Evolutionary conservation across 2,888 invertebrate species (phyloP).

Genomic region (Tolmerus cingulatus): DNA sequence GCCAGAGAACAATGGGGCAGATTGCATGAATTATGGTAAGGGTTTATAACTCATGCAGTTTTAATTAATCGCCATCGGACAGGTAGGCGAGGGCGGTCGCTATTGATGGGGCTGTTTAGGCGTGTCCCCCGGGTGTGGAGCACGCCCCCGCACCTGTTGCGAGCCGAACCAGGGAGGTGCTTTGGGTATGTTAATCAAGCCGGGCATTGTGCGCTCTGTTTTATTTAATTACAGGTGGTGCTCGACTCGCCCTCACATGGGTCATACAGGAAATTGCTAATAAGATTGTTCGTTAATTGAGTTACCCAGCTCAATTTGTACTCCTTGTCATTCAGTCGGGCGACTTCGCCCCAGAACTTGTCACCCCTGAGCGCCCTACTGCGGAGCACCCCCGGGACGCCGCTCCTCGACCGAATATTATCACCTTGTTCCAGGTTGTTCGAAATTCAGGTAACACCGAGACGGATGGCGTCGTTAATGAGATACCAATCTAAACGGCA

Average conservation of each 20-base stretch:
- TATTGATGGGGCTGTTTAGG: not conserved
- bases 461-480: conserved; percentile 38
- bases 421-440: conserved; percentile 36
- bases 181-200: not conserved
- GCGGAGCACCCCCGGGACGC: not conserved
- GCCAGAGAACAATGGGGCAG: not conserved
- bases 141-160: not conserved
- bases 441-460: conserved; percentile 34
- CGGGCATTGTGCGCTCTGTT: not conserved
- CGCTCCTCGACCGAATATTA: conserved; percentile 1
- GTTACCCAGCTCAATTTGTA: conserved; percentile 20
- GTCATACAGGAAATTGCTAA: not conserved
- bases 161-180: not conserved
- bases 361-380: not conserved
- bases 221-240: conserved; percentile 2
- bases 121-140: not conserved
- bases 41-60: conserved; percentile 8
- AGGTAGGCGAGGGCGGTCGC: not conserved
- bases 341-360: not conserved
- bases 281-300: conserved; percentile 25
- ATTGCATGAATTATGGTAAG: conserved; percentile 17
- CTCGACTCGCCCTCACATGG: not conserved
- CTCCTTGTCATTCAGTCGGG: not conserved
- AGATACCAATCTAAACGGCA: conserved; percentile 39
- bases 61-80: conserved; percentile 34